Evolutionary conservation across 2,113 vertebrate species (phyloP), one percentile per base, ranked within the genome.

Genomic region (Colossoma macropomum): DNA sequence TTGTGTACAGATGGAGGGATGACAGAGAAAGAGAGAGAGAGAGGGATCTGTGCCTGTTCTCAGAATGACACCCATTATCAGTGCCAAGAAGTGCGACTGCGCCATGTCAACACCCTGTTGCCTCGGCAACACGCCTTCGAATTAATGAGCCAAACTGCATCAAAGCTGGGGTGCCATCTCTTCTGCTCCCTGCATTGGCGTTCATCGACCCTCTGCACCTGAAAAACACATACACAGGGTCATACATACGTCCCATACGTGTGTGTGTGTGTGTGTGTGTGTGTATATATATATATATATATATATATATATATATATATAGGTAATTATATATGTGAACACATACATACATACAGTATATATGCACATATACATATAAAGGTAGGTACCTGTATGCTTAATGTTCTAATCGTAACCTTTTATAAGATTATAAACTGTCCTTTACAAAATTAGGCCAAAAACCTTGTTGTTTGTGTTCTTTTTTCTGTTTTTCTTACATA

Each of bases 61-160:
- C 82, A 88, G 89, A 90, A 92, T 91, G 91, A 90, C 91, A 89
- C 85, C 79, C 69, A 86, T 87, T 90, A 90, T 90, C 90, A 38
- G 87, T 82, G 85, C 85, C 87, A 87, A 1, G 84, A 86, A 90
- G 86, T 84, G 87, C 77, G 59, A 88, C 79, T 88, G 88, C 80
- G 84, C 90, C 81, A 66, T 90, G 88, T 92, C 92, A 92, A 90
- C 91, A 91, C 89, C 91, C 86, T 69, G 90, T 94, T 90, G 88
- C 90, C 90, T 88, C 91, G 87, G 70, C 92, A 82, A 93, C 91
- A 54, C 78, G 34, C 89, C 89, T 85, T 80, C 77, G 80, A 87
- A 89, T 89, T 88, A 90, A 90, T 86, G 90, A 88, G 41, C 83
- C 87, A 87, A 88, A 82, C 85, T 8, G 87, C 79, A 77, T 87